Evolutionary conservation across 2,888 invertebrate genomes (phyloP), one percentile per base, ranked within the genome.

Genomic region (Athalia circularis): DNA sequence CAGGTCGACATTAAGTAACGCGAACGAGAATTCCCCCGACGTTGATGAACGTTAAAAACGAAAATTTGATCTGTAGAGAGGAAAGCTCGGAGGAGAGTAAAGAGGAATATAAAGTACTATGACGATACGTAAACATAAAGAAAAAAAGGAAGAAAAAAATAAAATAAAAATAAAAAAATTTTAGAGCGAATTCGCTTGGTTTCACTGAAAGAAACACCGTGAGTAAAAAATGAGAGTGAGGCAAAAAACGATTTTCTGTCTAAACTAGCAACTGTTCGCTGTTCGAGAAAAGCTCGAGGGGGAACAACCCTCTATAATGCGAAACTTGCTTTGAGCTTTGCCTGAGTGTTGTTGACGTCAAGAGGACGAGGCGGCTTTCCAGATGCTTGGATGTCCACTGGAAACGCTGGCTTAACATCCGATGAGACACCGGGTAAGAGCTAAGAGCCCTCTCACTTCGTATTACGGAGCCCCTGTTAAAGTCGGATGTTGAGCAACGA

Each of bases 251-350:
- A 68, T 68, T 68, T 68, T 50, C 68, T 68, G 68, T 68, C 68
- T 68, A 68, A 68, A 68, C 68, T 68, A 68, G 54, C 68, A 68
- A 68, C 54, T 68, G 68, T 68, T 68, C 68, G 54, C 43, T 54
- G 68, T 54, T 68, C 29, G 29, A 52, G 54, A 68, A 65, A 68
- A 68, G 54, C 68, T 29, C 68, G 67, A 52, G 48, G 65, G 65
- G 15, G 54, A 68, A 68, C 52, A 29, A 43, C 15, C 68, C 45
- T 43, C 68, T 54, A 68, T 68, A 29, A 29, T 29, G 54, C 52
- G 68, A 68, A 68, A 29, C 54, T 68, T 68, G 68, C 68, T 68
- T 68, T 54, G 68, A 68, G 68, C 29, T 29, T 29, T 29, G 52
- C 52, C 68, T 68, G 68, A 68, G 68, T 68, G 68, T 68, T 54